Percentiles rank a stretch among this genome's conserved stretches.
phyloP scores from a whole-genome alignment of 2,888 invertebrate species.

The Drosophila lacicola region DNA sequence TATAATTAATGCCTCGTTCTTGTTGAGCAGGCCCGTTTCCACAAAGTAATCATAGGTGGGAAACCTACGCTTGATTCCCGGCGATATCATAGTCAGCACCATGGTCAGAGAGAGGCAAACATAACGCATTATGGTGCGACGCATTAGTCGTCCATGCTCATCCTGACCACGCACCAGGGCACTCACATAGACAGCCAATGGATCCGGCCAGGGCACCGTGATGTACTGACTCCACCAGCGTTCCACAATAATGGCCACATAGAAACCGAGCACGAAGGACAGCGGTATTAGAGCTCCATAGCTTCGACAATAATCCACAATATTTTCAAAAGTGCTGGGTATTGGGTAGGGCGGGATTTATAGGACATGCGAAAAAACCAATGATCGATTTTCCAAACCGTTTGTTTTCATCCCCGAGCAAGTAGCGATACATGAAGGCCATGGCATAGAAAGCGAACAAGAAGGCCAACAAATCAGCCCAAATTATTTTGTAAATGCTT shows the following conservation, averaged over 20 bases:
- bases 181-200: slow-evolving; percentile 92
- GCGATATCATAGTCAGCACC: slow-evolving; percentile 93
- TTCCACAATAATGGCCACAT: slow-evolving; percentile 95
- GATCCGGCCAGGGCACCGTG: slow-evolving; percentile 93
- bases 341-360: slow-evolving; percentile 30
- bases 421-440: slow-evolving; percentile 62
- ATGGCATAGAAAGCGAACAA: slow-evolving; percentile 90
- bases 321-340: slow-evolving; percentile 90
- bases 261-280: slow-evolving; percentile 97
- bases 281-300: slow-evolving; percentile 94
- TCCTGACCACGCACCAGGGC: slow-evolving; percentile 93
- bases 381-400: slow-evolving; percentile 43
- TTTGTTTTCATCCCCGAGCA: slow-evolving; percentile 32
- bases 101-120: slow-evolving; percentile 93
- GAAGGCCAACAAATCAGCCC: slow-evolving; percentile 93
- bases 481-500: slow-evolving; percentile 96
- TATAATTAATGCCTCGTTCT: slow-evolving; percentile 92
- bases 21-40: slow-evolving; percentile 91
- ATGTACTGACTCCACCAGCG: slow-evolving; percentile 96
- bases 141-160: slow-evolving; percentile 92
- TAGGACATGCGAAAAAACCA: not conserved
- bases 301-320: slow-evolving; percentile 93
- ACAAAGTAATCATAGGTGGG: slow-evolving; percentile 93
- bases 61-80: slow-evolving; percentile 94
- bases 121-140: slow-evolving; percentile 92